Evolutionary conservation across 2,797 vertebrate species (phyloP).

Genomic region (Rhodeus uyekii): DNA sequence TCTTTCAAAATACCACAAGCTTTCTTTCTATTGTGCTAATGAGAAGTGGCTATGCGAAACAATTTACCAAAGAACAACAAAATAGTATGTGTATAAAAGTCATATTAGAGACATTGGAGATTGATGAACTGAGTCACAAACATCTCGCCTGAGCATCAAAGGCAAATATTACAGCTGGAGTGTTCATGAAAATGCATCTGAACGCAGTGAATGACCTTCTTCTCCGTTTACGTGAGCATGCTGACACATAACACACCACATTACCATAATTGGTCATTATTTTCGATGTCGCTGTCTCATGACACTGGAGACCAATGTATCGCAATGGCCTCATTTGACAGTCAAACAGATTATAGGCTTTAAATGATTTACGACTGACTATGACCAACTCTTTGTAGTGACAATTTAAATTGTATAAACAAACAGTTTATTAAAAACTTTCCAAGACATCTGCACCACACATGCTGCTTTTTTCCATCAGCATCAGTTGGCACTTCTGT

Average conservation of each 20-base stretch:
- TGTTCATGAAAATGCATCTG: slow-evolving; percentile 1
- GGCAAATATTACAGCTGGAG: neutral
- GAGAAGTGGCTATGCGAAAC: neutral
- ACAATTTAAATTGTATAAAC: neutral
- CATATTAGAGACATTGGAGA: neutral
- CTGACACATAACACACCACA: neutral
- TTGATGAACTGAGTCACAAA: neutral
- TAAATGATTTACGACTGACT: neutral
- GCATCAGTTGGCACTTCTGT: slow-evolving; percentile 1
- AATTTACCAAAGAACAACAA: slow-evolving; percentile 2
- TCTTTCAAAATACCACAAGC: neutral
- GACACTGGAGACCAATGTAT: neutral
- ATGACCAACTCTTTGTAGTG: slow-evolving; percentile 6
- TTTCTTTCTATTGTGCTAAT: neutral
- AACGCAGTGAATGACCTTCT: neutral
- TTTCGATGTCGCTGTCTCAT: neutral
- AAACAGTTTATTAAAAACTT: neutral
- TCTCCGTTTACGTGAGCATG: slow-evolving; percentile 19
- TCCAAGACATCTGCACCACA: neutral
- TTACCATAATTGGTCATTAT: slow-evolving; percentile 25
- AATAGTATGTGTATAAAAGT: neutral
- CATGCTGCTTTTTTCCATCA: neutral
- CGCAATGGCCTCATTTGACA: neutral
- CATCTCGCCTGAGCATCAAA: neutral
- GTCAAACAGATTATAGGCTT: neutral